These are phyloP conservation scores for Drosophila sulfurigaster DNA, from an alignment of 1,140 invertebrate species.

Conservation along the genomic window DNA sequence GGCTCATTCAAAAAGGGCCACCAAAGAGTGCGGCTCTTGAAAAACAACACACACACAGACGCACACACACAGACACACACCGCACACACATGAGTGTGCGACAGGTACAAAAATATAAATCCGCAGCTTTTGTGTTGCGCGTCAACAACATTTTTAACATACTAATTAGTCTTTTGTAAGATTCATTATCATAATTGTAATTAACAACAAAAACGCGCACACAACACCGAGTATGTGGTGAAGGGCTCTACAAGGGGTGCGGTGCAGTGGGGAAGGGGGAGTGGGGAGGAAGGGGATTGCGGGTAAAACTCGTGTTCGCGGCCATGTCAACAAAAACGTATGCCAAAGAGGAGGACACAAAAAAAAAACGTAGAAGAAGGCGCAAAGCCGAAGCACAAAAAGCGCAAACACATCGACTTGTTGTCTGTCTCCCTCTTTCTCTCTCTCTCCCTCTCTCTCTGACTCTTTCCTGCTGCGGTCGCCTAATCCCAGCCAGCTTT, in stretches of 20 bases:
- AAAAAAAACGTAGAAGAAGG: constrained; percentile 27
- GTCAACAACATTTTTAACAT: constrained; percentile 75
- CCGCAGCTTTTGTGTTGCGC: constrained; percentile 60
- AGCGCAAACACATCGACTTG: constrained; percentile 9
- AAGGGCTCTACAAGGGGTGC: background rate
- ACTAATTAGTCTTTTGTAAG: constrained; percentile 80
- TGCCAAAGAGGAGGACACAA: constrained; percentile 1
- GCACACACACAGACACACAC: constrained; percentile 22
- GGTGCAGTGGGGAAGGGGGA: background rate
- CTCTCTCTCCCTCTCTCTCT: background rate
- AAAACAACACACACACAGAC: constrained; percentile 21
- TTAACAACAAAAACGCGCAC: constrained; percentile 73
- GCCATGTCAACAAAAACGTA: constrained; percentile 45
- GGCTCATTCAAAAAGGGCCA: constrained; percentile 33
- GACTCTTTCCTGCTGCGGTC: constrained; percentile 34
- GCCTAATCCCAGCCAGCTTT: constrained; percentile 46
- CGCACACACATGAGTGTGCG: constrained; percentile 18
- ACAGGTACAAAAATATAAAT: constrained; percentile 57
- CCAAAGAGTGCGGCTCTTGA: constrained; percentile 46
- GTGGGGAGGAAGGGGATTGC: constrained; percentile 7
- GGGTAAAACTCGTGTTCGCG: constrained; percentile 10
- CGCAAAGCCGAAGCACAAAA: constrained; percentile 1
- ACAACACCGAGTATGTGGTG: constrained; percentile 19
- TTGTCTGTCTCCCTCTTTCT: background rate
- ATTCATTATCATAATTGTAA: constrained; percentile 82